Evolutionary conservation across 2,888 invertebrate species (phyloP), one percentile per base, ranked within the genome.

Genomic region (Thereva unica): DNA sequence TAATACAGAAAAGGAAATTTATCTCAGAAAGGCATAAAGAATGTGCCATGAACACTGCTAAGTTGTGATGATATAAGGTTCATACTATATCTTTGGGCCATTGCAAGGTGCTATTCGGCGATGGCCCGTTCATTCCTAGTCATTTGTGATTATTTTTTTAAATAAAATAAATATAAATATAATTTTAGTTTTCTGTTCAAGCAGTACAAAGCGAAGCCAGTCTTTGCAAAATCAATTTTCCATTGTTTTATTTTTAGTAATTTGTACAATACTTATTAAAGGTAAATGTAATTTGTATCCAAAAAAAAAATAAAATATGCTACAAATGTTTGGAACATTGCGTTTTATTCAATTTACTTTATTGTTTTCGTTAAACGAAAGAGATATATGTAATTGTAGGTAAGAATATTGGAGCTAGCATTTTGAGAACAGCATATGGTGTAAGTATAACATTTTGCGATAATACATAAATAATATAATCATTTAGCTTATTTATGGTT

Each of bases 231-330:
- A 37, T 12, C 42, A 41, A 55, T 37, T 53, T 34, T n/a, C 41
- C n/a, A 41, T 61, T 61, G n/a, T 61, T 40, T 61, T 59, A 8
- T 59, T 50, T 50, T 49, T 40, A 50, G 49, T 37, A 49, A 61
- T 23, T 41, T 61, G 61, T 61, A 61, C 49, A 49, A 38, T 61
- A 61, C 50, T 50, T 61, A 59, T 59, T 23, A 59, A 59, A 66
- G 59, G 34, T 54, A 61, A 61, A 55, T 66, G 65, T 66, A 66
- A 68, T 68, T 66, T 68, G 68, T 68, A 68, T 68, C 61, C 61
- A 59, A 68, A 55, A 68, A 59, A 52, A 56, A 63, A 63, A 55
- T 53, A 50, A 55, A 67, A 37, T 42, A 66, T 65, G 59, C 41
- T 59, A 65, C 37, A 65, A 68, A 63, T 56, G 63, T 68, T 66